Percentiles rank a stretch among this genome's conserved stretches.
Evolutionary conservation across 2,797 vertebrate species (phyloP).

Genomic region (Glyptemys insculpta): DNA sequence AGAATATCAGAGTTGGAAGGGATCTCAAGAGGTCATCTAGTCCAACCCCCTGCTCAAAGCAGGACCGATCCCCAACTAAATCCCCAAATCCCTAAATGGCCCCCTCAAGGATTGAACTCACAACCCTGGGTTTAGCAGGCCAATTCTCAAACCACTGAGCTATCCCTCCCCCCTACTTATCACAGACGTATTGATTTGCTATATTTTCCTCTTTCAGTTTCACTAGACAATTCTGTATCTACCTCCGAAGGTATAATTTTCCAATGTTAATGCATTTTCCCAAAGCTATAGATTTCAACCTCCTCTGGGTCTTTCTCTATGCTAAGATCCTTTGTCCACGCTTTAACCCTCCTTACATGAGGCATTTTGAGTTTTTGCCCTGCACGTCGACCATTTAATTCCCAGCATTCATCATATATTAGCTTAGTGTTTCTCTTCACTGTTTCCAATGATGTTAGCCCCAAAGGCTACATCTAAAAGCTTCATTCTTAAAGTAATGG

Average conservation of each 20-base stretch:
- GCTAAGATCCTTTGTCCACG: not conserved
- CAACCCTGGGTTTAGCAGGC: too few species aligned
- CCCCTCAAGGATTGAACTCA: too few species aligned
- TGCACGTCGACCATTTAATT: not conserved
- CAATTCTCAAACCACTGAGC: too few species aligned
- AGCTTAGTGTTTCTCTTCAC: not conserved
- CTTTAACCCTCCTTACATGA: not conserved
- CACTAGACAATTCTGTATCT: not conserved
- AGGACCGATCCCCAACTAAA: too few species aligned
- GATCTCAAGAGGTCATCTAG: too few species aligned
- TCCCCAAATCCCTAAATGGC: too few species aligned
- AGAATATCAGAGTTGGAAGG: too few species aligned
- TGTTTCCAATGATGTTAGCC: not conserved
- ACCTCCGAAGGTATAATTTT: not conserved
- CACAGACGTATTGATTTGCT: not conserved
- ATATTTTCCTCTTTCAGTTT: not conserved
- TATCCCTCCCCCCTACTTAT: not conserved
- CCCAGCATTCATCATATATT: not conserved
- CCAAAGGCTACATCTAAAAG: not conserved
- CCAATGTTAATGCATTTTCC: not conserved
- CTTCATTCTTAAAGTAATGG: not conserved
- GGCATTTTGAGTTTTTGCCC: not conserved
- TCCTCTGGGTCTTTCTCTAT: not conserved
- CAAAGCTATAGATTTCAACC: not conserved
- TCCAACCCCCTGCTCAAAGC: too few species aligned